A percentile compares a stretch with the other conserved stretches of the same genome.
Conservation (phyloP, 2,888 invertebrate genomes). For the Acleris laterana region DNA sequence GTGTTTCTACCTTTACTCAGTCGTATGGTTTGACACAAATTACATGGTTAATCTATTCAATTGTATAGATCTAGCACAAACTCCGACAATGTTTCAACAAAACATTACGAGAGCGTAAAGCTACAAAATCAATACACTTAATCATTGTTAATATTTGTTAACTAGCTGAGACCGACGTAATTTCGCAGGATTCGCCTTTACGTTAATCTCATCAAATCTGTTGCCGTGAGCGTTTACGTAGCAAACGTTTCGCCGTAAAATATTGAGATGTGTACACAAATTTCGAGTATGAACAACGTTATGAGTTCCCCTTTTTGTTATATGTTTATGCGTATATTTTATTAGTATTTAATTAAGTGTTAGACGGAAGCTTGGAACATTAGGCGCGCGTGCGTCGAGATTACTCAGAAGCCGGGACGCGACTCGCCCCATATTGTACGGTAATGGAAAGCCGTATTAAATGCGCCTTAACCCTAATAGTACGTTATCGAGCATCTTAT, state of each 20-base stretch:
- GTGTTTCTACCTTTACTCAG: neutral
- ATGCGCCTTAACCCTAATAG: conserved; percentile 75
- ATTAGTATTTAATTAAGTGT: conserved; percentile 77
- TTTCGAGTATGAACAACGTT: conserved; percentile 45
- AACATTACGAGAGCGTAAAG: conserved; percentile 50
- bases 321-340: conserved; percentile 48
- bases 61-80: conserved; percentile 8
- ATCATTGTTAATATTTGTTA: conserved; percentile 60
- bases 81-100: conserved; percentile 58
- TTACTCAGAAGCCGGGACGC: conserved; percentile 54
- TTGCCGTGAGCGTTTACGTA: conserved; percentile 51
- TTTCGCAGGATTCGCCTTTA: conserved; percentile 56
- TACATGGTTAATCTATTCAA: neutral
- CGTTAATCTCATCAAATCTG: conserved; percentile 50
- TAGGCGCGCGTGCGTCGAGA: conserved; percentile 63
- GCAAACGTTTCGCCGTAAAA: conserved; percentile 40
- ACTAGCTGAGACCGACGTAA: conserved; percentile 57
- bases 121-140: conserved; percentile 61
- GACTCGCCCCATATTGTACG: conserved; percentile 57
- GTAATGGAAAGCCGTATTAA: conserved; percentile 76
- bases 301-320: conserved; percentile 54
- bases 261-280: conserved; percentile 43
- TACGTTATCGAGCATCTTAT: conserved; percentile 78
- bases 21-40: neutral
- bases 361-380: conserved; percentile 56